phyloP scores from a whole-genome alignment of 2,888 invertebrate genomes.

The Diaperis boleti region DNA sequence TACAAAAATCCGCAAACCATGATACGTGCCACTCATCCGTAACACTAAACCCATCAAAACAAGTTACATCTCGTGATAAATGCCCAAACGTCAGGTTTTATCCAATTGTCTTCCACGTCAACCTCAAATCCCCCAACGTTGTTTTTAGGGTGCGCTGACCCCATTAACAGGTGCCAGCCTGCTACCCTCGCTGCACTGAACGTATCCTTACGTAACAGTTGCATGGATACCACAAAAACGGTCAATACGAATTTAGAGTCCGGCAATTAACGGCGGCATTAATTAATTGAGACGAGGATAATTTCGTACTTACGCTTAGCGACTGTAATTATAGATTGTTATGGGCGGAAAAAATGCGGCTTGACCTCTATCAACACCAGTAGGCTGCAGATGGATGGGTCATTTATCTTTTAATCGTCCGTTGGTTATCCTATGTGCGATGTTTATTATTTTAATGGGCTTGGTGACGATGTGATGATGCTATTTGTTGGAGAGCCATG shows the following conservation, averaged over 20 bases:
- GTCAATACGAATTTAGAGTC: neutral
- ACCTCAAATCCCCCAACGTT: neutral
- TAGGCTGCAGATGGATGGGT: too few species aligned
- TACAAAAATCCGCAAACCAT: too few species aligned
- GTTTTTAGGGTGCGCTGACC: neutral
- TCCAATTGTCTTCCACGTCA: neutral
- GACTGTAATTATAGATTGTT: too few species aligned
- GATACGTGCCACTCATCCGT: too few species aligned
- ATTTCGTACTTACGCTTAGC: neutral
- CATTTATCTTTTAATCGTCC: too few species aligned
- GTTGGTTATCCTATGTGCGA: too few species aligned
- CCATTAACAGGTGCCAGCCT: neutral
- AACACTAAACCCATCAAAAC: neutral
- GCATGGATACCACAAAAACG: neutral
- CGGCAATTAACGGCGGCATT: neutral
- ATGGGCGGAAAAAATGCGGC: neutral
- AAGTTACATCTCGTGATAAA: too few species aligned
- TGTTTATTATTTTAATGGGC: too few species aligned
- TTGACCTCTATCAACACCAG: neutral
- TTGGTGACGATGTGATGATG: too few species aligned
- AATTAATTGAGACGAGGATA: conserved; percentile 1
- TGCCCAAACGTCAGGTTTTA: neutral
- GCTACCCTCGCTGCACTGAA: neutral
- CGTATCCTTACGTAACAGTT: too few species aligned
- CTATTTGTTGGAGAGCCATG: too few species aligned